Base-by-base conservation (phyloP, 1,140 invertebrate species). In the Brachionus sp. region DNA sequence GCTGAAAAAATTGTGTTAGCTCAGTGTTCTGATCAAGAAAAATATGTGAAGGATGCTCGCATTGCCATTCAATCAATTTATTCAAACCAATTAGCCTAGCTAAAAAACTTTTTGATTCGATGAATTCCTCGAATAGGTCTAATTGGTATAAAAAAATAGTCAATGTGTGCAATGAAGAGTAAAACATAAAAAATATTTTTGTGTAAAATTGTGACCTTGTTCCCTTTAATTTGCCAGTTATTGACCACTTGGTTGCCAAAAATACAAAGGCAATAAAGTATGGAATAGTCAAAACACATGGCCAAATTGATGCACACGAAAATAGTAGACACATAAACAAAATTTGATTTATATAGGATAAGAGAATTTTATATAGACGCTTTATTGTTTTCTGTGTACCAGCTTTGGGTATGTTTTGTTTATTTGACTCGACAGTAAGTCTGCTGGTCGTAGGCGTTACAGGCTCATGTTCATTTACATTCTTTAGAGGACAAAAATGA, bases 231-330 rank as follows among this genome's bases (percentile, higher is more conserved):
- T 42, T 87, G 92, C 86, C 93, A 93, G 77, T 62, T 25, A 85
- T 93, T 93, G 16, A 92, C 94, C 95, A 95, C 90, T 94, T 94
- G 0, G 95, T 96, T 13, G 93, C 93, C 5, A 93, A 91, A 33
- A 91, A 91, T 85, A 98, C 89, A 87, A 98, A 98, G 13, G 93
- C 90, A 13, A 95, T 85, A 88, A 95, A 96, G 88, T 97, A 97
- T 42, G 96, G 91, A 10, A 92, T 92, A 39, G 92, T 93, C 2
- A 93, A 91, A 5, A 94, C 89, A 19, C 93, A 95, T 9, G 90
- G 90, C 50, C 46, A 80, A 62, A 80, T 37, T 29, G 46, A 39
- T 9, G 50, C 46, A 44, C 77, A 80, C 1, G 39, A 42, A 53
- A 62, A 80, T 13, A 80, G 23, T 9, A 80, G 29, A 13, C 33